A percentile compares a stretch with the other conserved stretches of the same genome.
These are phyloP conservation scores for Catharus fuscescens DNA, from an alignment of 2,113 vertebrate species.

Conservation along the genomic window DNA sequence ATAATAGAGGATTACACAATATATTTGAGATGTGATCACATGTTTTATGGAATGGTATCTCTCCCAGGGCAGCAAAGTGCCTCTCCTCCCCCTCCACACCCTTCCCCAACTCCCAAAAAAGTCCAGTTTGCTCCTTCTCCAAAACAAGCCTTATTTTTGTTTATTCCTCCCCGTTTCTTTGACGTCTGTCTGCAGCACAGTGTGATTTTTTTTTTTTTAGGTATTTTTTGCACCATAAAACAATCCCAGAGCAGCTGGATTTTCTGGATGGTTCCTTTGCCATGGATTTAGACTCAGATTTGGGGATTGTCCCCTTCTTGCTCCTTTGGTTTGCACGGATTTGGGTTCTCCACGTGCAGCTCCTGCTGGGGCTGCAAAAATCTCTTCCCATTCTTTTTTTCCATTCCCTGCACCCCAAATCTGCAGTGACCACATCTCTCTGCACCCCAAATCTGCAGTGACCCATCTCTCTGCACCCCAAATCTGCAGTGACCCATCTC, in stretches of 20 bases:
- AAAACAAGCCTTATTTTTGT: background rate
- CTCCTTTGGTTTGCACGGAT: background rate
- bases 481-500: background rate
- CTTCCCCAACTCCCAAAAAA: background rate
- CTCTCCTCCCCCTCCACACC: background rate
- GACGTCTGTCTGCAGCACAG: background rate
- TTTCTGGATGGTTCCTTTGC: conserved; percentile 8
- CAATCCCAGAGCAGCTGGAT: background rate
- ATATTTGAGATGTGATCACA: conserved; percentile 44
- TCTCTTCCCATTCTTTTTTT: background rate
- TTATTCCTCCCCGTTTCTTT: background rate
- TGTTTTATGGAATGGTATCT: background rate
- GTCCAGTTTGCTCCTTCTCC: background rate
- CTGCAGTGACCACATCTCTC: background rate
- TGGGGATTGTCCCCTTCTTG: background rate
- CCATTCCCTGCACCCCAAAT: background rate
- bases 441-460: background rate
- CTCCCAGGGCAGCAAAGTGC: background rate
- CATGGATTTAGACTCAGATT: background rate
- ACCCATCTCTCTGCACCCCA: background rate
- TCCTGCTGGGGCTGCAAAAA: rapidly evolving
- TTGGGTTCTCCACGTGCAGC: background rate
- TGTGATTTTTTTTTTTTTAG: background rate
- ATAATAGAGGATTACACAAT: conserved; percentile 50
- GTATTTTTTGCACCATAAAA: background rate